Evolutionary conservation across 2,113 vertebrate genomes (phyloP).

Genomic region (Mixornis gularis): DNA sequence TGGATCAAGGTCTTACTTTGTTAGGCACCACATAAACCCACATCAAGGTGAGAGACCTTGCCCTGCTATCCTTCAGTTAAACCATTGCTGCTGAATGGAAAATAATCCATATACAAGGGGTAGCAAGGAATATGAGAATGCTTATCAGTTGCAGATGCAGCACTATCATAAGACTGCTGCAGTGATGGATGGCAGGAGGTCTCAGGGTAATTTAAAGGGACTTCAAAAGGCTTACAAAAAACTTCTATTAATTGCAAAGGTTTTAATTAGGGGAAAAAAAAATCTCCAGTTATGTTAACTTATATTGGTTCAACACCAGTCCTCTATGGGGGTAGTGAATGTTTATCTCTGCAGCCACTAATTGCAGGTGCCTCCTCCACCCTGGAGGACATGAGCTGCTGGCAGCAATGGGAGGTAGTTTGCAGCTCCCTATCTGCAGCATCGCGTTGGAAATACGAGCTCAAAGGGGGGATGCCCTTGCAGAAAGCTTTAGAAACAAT

Average conservation of each 20-base stretch:
- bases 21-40: conserved; percentile 27
- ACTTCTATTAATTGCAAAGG: neutral
- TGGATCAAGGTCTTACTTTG: conserved; percentile 45
- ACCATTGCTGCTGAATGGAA: neutral
- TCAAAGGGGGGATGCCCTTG: neutral
- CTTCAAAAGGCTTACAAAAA: neutral
- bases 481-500: neutral
- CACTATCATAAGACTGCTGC: neutral
- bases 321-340: neutral
- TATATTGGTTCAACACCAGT: neutral
- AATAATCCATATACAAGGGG: neutral
- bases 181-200: neutral
- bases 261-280: neutral
- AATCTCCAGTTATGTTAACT: neutral
- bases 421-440: neutral
- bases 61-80: conserved; percentile 17
- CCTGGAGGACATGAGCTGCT: neutral
- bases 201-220: neutral
- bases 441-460: neutral
- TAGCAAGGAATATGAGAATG: neutral
- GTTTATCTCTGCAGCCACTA: neutral
- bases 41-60: conserved; percentile 26
- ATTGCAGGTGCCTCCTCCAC: neutral
- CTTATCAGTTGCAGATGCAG: neutral
- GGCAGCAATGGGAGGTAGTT: neutral